These are phyloP conservation scores for Azorinus chamasolen DNA, from an alignment of 2,888 invertebrate genomes.

Conservation along the genomic window DNA sequence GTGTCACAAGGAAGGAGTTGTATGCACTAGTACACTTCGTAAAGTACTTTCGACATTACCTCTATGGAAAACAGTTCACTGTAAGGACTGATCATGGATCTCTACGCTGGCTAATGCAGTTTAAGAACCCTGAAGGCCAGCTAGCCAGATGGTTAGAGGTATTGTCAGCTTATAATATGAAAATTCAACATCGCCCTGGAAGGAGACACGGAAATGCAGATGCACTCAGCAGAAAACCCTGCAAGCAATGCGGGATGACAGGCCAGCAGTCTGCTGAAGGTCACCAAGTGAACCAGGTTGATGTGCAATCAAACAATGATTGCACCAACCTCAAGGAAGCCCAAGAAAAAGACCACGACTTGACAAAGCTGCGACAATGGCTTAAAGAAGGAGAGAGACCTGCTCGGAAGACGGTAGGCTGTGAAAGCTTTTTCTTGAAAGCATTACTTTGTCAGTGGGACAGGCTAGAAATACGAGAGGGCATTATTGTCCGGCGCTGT, in stretches of 20 bases:
- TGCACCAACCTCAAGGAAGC: background rate
- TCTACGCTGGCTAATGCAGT: constrained; percentile 46
- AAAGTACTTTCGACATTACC: constrained; percentile 61
- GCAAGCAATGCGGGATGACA: background rate
- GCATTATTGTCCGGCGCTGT: background rate
- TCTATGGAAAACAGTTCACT: constrained; percentile 50
- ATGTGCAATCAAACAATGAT: too few relatives aligned
- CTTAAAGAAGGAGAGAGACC: constrained; percentile 6
- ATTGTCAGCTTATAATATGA: constrained; percentile 35
- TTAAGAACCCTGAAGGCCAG: constrained; percentile 38
- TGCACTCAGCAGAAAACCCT: constrained; percentile 28
- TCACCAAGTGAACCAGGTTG: too few relatives aligned
- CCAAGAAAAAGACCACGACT: constrained; percentile 21
- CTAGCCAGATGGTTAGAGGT: constrained; percentile 32
- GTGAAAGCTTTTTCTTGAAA: constrained; percentile 14
- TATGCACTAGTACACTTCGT: constrained; percentile 52
- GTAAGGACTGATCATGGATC: constrained; percentile 62
- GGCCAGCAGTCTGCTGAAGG: too few relatives aligned
- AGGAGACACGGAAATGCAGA: constrained; percentile 55
- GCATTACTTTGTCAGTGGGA: constrained; percentile 10
- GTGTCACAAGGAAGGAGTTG: constrained; percentile 53
- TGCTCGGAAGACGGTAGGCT: background rate
- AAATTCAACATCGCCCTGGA: constrained; percentile 49
- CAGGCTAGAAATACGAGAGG: background rate
- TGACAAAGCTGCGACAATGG: constrained; percentile 7